phyloP scores from a whole-genome alignment of 2,797 vertebrate species.

The Brachyalestes nurse region DNA sequence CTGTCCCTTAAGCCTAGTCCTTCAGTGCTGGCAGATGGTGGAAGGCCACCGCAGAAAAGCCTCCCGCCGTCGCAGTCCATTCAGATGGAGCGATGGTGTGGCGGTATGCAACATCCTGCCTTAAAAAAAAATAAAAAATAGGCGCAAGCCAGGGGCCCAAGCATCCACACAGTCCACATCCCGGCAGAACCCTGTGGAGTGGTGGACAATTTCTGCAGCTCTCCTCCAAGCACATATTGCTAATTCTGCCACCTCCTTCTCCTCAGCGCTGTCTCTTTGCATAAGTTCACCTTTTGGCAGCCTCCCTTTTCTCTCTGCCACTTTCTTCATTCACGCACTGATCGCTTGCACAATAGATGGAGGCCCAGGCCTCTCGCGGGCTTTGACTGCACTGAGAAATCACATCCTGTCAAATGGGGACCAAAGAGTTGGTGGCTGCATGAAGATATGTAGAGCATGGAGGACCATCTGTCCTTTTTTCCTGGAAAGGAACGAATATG shows the following conservation, averaged over 20 bases:
- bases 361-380: conserved; percentile 52
- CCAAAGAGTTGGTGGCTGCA: conserved; percentile 52
- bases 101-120: conserved; percentile 37
- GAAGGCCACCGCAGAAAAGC: conserved; percentile 30
- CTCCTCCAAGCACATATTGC: conserved; percentile 31
- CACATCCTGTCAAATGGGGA: conserved; percentile 67
- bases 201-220: conserved; percentile 29
- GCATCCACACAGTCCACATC: conserved; percentile 29
- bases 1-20: not conserved
- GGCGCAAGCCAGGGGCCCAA: conserved; percentile 11
- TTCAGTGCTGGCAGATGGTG: conserved; percentile 60
- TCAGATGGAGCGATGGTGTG: conserved; percentile 46
- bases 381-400: conserved; percentile 67
- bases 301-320: conserved; percentile 40
- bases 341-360: conserved; percentile 59
- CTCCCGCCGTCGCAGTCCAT: conserved; percentile 46
- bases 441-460: conserved; percentile 55
- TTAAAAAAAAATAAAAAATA: conserved; percentile 20
- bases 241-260: conserved; percentile 39
- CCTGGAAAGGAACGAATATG: conserved; percentile 23
- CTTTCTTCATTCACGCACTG: conserved; percentile 61
- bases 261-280: conserved; percentile 33
- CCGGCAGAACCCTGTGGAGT: conserved; percentile 21
- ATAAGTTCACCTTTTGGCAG: conserved; percentile 58
- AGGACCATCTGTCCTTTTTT: conserved; percentile 59